Base-by-base conservation (phyloP, 2,888 invertebrate species). In the Pilophorus perplexus region DNA sequence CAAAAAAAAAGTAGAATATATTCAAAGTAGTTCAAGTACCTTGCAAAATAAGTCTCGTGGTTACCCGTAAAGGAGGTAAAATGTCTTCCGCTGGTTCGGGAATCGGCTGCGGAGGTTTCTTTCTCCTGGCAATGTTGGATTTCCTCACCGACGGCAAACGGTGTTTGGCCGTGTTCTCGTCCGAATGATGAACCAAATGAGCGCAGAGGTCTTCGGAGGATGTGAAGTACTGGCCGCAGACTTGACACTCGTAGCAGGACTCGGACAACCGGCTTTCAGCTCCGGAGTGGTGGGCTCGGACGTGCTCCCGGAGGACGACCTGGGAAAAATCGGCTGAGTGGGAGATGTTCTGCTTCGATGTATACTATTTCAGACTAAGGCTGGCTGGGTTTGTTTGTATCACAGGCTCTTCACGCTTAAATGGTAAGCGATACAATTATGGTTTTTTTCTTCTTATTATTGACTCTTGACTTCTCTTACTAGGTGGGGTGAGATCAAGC, bases 171-270 rank as follows among this genome's bases (percentile, higher is more conserved):
- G 91, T 91, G 75, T 91, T 91, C 71, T 87, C 85, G 76, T 91
- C 91, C 74, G 90, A 90, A 74, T 91, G 91, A 74, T 90, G 86
- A 50, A 91, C 90, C 71, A 91, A 82, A 76, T 91, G 91, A 67
- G 88, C 85, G 66, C 90, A 89, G 22, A 91, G 78, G 73, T 90
- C 90, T 14, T 83, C 82, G 2, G 90, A 88, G 0, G 87, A 84
- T 22, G 82, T 80, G 73, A 88, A 81, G 52, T 86, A 82, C 48
- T 85, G 84, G 0, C 84, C 84, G 75, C 91, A 91, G 0, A 91
- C 90, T 20, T 86, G 84, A 74, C 91, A 91, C 71, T 84, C 83
- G 74, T 84, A 90, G 1, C 85, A 84, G 70, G 84, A 76, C 68
- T 78, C 77, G 44, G 83, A 83, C 14, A 83, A 85, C 70, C 86